Base-by-base conservation (phyloP, 1,140 invertebrate genomes). In the Phymastichus coffea region DNA sequence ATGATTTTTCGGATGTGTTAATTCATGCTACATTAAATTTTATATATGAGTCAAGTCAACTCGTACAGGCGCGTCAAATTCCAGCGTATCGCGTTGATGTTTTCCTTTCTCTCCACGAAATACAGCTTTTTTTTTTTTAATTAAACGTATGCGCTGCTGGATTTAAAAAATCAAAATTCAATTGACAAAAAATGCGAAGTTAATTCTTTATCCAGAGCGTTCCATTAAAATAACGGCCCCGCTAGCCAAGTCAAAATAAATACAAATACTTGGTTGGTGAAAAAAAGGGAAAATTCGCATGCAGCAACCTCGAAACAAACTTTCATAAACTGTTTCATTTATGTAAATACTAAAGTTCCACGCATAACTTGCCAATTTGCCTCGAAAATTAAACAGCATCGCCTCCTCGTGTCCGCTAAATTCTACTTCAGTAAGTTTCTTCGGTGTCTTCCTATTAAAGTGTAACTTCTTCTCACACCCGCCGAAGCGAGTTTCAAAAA, bases 351-450 rank as follows among this genome's bases (percentile, higher is more conserved):
- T 37, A 61, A 61, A 54, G 43, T 54, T 61, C 14, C 30, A 33
- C 46, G 38, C 58, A 55, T 61, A 61, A 48, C 51, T 61, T 61
- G 58, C 44, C 58, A 61, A 61, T 61, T 61, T 49, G 35, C 43
- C 4, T 20, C 38, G 25, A n/a, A 55, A 61, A 61, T 54, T 53
- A 54, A 60, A 60, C 48, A 48, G 54, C 49, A 41, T 30, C 44
- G 37, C 8, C 22, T 60, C 25, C 43, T 56, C 54, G 28, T 38
- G 54, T 47, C 55, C 44, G 55, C 40, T 48, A 40, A 41, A 49
- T 48, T 60, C 28, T 44, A 44, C 53, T 44, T 19, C 6, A 46
- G 48, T n/a, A 60, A 59, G 49, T 60, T 53, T 19, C 49, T 30
- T 26, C 30, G 12, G 15, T 30, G 40, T 44, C 49, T 54, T 58